phyloP scores from a whole-genome alignment of 2,888 invertebrate species.

The Tinea trinotella region DNA sequence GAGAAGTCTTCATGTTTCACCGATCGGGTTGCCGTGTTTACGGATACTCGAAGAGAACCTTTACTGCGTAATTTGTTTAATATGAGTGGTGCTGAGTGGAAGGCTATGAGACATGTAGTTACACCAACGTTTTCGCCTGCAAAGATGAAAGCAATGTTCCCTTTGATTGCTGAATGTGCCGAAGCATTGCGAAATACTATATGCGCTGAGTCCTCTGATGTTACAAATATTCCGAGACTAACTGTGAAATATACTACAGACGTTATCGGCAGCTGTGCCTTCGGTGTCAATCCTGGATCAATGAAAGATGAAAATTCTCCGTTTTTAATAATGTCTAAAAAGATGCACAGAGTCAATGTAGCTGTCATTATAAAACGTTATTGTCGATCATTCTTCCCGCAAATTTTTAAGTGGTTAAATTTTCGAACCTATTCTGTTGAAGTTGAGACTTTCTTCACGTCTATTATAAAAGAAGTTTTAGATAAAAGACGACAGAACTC shows the following conservation, averaged over 20 bases:
- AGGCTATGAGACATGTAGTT: constrained; percentile 57
- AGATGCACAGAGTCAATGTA: constrained; percentile 56
- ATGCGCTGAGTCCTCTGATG: constrained; percentile 34
- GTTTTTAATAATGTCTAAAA: constrained; percentile 57
- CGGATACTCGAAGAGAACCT: constrained; percentile 59
- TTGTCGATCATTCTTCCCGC: constrained; percentile 55
- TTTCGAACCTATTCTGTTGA: constrained; percentile 53
- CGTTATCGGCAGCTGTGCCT: constrained; percentile 62
- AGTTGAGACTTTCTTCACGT: constrained; percentile 53
- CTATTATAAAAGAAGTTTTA: constrained; percentile 54
- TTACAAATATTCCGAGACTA: constrained; percentile 39
- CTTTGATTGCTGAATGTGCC: constrained; percentile 53
- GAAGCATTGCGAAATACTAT: constrained; percentile 42
- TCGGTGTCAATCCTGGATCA: constrained; percentile 57
- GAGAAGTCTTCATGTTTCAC: constrained; percentile 52
- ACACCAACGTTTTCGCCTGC: constrained; percentile 64
- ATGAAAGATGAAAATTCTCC: constrained; percentile 52
- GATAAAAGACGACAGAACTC: constrained; percentile 46
- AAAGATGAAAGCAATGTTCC: constrained; percentile 68
- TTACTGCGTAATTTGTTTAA: constrained; percentile 57
- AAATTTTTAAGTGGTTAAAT: constrained; percentile 55
- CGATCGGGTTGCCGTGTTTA: constrained; percentile 53
- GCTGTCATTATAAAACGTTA: constrained; percentile 53
- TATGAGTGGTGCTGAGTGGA: constrained; percentile 65
- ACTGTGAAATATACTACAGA: constrained; percentile 60